Evolutionary conservation across 2,797 vertebrate species (phyloP).

Genomic region (Momotus momota): DNA sequence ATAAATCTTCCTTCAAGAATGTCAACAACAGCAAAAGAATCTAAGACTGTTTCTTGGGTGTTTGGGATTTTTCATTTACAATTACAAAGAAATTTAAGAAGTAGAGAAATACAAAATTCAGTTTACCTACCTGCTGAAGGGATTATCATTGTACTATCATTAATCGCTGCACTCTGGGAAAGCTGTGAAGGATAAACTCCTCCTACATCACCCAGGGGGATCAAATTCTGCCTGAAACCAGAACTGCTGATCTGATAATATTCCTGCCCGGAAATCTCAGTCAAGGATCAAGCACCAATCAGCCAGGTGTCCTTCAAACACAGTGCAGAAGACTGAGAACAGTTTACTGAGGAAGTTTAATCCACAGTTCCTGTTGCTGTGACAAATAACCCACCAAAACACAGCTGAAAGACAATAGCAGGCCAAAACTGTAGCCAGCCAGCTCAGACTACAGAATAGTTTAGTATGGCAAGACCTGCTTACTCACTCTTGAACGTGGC

Average conservation of each 20-base stretch:
- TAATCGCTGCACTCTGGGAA: neutral
- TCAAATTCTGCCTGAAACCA: neutral
- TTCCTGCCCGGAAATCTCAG: neutral
- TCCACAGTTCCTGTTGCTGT: neutral
- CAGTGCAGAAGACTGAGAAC: neutral
- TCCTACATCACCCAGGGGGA: neutral
- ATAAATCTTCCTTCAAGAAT: neutral
- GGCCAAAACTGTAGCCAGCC: neutral
- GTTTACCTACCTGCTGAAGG: neutral
- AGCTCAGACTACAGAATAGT: neutral
- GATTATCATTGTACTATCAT: neutral
- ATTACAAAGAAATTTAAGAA: neutral
- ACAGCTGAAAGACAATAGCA: neutral
- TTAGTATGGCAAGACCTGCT: accelerated
- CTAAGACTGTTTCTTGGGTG: neutral
- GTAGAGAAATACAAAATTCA: neutral
- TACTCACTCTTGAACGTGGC: accelerated
- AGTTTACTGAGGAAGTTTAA: neutral
- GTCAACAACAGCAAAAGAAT: neutral
- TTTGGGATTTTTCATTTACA: accelerated
- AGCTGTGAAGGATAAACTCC: neutral
- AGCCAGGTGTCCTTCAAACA: neutral
- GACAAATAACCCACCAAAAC: neutral
- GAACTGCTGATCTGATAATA: neutral
- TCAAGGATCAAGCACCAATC: neutral